phyloP scores from a whole-genome alignment of 2,113 vertebrate species.

The Takifugu flavidus region DNA sequence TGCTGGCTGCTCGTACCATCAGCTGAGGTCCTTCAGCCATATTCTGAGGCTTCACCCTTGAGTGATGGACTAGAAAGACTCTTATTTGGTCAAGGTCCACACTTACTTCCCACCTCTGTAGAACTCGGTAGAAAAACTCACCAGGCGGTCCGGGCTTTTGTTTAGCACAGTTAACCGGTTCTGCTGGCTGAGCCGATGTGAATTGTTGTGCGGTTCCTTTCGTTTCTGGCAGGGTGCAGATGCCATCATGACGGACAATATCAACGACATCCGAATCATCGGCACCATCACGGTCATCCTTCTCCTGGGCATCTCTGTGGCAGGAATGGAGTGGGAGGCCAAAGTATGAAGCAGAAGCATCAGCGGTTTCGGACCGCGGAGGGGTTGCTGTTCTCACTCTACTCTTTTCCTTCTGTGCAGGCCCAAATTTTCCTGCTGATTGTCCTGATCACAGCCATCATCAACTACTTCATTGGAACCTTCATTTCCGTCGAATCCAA shows the following conservation, averaged over 20 bases:
- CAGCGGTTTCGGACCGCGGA: neutral
- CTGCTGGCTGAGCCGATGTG: neutral
- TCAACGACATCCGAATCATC: constrained; percentile 91
- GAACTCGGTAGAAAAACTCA: too few species aligned
- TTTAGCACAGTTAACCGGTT: neutral
- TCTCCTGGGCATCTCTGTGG: constrained; percentile 92
- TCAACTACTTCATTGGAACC: constrained; percentile 89
- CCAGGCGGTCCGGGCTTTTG: too few species aligned
- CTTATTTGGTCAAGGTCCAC: too few species aligned
- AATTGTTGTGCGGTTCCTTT: neutral
- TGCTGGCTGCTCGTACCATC: too few species aligned
- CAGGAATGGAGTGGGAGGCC: constrained; percentile 99
- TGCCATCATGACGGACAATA: constrained; percentile 84
- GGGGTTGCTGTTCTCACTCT: neutral
- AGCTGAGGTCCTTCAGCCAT: too few species aligned
- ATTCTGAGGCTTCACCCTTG: too few species aligned
- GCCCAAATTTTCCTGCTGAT: constrained; percentile 94
- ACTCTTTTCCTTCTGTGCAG: constrained; percentile 51
- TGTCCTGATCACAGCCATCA: constrained; percentile 88
- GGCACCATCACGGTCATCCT: constrained; percentile 92
- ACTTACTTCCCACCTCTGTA: too few species aligned
- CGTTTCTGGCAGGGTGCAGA: constrained; percentile 73
- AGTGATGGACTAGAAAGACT: too few species aligned
- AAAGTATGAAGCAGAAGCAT: constrained; percentile 75
- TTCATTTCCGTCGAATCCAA: constrained; percentile 89